Conservation (phyloP, 1,140 invertebrate species). For the Myzus persicae region DNA sequence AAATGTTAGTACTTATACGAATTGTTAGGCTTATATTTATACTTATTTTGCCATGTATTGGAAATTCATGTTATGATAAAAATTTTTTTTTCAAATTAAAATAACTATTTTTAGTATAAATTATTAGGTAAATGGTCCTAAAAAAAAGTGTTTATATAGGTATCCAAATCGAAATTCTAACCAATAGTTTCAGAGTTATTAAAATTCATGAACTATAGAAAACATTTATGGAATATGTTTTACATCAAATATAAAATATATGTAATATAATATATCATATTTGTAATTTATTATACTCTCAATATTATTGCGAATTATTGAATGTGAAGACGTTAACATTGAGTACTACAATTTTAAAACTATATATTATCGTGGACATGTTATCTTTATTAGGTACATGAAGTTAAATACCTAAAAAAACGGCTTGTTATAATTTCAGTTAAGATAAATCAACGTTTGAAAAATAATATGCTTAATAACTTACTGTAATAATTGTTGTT, state of each 20-base stretch:
- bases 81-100: no score
- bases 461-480: not conserved
- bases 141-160: no score
- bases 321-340: not conserved
- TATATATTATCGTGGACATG: no score
- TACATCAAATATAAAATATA: not conserved
- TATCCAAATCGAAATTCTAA: not conserved
- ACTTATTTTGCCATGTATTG: no score
- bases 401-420: not conserved
- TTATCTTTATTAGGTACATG: not conserved
- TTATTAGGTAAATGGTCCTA: no score
- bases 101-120: no score
- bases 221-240: not conserved
- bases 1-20: no score
- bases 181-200: not conserved
- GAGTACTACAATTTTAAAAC: not conserved
- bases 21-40: no score
- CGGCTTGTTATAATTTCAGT: not conserved
- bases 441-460: not conserved
- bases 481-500: not conserved
- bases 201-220: not conserved
- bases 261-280: not conserved
- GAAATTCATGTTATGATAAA: no score
- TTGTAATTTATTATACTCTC: not conserved
- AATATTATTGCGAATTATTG: not conserved